Evolutionary conservation across 2,113 vertebrate genomes (phyloP).

Genomic region (Phaethornis superciliosus): DNA sequence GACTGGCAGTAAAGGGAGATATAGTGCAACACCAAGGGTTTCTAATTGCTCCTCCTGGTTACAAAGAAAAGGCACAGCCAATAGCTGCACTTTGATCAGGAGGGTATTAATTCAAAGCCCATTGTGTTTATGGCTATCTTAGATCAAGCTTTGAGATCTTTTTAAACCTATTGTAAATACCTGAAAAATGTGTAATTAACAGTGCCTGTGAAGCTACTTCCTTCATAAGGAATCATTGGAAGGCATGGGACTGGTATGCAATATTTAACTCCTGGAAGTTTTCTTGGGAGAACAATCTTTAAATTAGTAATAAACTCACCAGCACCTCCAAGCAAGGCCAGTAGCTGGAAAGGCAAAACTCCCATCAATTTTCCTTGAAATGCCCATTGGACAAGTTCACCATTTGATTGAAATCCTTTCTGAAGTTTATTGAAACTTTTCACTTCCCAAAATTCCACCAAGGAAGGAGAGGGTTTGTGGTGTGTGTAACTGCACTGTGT

Average conservation of each 20-base stretch:
- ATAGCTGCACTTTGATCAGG: neutral
- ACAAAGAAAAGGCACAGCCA: neutral
- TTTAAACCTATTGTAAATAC: slow-evolving; percentile 15
- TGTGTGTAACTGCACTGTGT: neutral
- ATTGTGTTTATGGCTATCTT: neutral
- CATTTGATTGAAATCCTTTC: neutral
- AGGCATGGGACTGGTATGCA: neutral
- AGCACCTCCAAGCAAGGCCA: slow-evolving; percentile 18
- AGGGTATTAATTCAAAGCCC: slow-evolving; percentile 1
- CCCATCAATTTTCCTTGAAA: slow-evolving; percentile 19
- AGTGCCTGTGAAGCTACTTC: neutral
- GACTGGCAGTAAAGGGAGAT: slow-evolving; percentile 10
- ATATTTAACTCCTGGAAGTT: slow-evolving; percentile 39
- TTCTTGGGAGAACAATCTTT: slow-evolving; percentile 27
- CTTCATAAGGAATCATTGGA: neutral
- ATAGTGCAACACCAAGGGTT: neutral
- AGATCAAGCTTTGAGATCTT: neutral
- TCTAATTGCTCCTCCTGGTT: slow-evolving; percentile 27
- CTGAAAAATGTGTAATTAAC: slow-evolving; percentile 12
- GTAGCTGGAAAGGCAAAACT: slow-evolving; percentile 15
- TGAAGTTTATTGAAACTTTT: slow-evolving; percentile 10
- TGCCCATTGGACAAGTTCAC: neutral
- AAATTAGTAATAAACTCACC: slow-evolving; percentile 49
- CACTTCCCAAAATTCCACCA: neutral
- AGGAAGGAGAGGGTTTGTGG: neutral